phyloP scores from a whole-genome alignment of 2,113 vertebrate genomes.

The Macquaria ambigua region DNA sequence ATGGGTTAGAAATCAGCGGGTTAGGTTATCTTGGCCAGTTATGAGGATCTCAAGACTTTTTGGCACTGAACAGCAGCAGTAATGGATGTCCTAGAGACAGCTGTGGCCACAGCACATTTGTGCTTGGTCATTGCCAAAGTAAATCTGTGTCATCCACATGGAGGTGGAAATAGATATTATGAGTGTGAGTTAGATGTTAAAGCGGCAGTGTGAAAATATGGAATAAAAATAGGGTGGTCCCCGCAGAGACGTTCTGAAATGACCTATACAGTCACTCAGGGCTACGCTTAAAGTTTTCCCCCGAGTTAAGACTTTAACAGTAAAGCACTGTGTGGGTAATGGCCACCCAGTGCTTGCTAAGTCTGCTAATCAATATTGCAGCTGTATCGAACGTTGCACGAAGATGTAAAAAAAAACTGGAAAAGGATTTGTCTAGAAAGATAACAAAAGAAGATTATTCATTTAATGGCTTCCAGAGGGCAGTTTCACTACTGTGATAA shows the following conservation, averaged over 20 bases:
- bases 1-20: neutral
- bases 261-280: neutral
- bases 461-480: neutral
- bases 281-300: neutral
- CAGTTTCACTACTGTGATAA: neutral
- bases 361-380: neutral
- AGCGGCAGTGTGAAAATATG: neutral
- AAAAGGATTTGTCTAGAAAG: neutral
- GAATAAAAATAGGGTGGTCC: neutral
- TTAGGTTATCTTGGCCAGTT: neutral
- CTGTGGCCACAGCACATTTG: conserved; percentile 7
- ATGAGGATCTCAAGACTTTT: neutral
- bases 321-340: neutral
- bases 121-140: conserved; percentile 13
- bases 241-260: neutral
- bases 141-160: neutral
- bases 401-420: neutral
- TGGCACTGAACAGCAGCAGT: neutral
- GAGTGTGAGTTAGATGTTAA: neutral
- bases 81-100: conserved; percentile 8
- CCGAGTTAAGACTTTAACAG: neutral
- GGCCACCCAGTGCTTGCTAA: neutral
- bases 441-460: neutral
- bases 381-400: neutral
- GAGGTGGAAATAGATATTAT: neutral